These are phyloP conservation scores for Rhinolophus ferrumequinum DNA, from an alignment of 2,113 vertebrate genomes.

Conservation along the genomic window DNA sequence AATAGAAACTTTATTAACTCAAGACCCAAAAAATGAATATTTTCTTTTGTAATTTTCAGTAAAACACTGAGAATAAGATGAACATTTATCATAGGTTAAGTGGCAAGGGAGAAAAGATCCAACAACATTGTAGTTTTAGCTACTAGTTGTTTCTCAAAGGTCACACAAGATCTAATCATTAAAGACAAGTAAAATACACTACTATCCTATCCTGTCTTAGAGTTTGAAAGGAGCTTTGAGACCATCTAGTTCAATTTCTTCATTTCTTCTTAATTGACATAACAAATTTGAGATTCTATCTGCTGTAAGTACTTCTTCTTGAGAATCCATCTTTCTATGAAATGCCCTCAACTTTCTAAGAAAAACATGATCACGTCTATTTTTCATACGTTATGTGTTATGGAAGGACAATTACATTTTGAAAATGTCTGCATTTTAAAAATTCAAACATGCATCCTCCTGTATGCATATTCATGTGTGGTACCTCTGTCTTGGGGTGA, in stretches of 20 bases:
- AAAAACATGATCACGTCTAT: conserved; percentile 23
- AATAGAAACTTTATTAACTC: conserved; percentile 47
- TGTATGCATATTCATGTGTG: not conserved
- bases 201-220: not conserved
- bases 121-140: conserved; percentile 49
- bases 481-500: not conserved
- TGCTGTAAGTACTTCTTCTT: not conserved
- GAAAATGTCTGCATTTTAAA: not conserved
- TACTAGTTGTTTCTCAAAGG: conserved; percentile 20
- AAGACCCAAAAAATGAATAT: not conserved
- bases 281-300: not conserved
- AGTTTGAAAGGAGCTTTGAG: not conserved
- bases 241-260: not conserved
- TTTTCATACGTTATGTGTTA: not conserved
- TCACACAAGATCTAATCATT: not conserved
- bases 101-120: not conserved
- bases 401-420: not conserved
- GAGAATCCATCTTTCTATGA: not conserved
- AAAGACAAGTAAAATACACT: conserved; percentile 6
- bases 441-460: not conserved
- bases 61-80: conserved; percentile 24
- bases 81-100: not conserved
- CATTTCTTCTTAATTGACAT: conserved; percentile 42
- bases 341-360: not conserved
- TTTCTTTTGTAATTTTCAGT: conserved; percentile 44